These are phyloP conservation scores for Podabrus alpinus DNA, from an alignment of 2,888 invertebrate species.

Conservation along the genomic window DNA sequence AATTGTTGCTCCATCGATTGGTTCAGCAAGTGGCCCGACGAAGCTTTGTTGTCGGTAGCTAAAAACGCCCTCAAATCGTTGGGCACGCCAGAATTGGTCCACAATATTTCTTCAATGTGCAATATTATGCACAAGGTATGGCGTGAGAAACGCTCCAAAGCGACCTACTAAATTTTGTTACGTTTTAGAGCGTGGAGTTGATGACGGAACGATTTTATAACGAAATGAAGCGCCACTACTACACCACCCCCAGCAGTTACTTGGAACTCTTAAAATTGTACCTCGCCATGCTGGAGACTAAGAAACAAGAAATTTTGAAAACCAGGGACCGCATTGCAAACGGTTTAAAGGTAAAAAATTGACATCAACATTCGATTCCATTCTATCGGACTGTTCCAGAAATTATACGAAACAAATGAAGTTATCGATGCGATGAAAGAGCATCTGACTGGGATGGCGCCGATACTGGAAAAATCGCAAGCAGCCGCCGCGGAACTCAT, in stretches of 20 bases:
- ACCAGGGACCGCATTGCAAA: conserved; percentile 73
- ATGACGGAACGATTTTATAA: conserved; percentile 77
- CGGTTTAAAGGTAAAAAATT: conserved; percentile 63
- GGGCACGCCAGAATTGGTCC: conserved; percentile 57
- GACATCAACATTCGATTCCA: background rate
- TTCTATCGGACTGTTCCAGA: conserved; percentile 55
- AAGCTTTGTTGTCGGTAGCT: conserved; percentile 84
- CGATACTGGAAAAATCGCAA: conserved; percentile 77
- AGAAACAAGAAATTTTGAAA: conserved; percentile 70
- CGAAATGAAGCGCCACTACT: conserved; percentile 85
- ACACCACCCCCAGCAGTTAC: conserved; percentile 91
- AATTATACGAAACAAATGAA: conserved; percentile 80
- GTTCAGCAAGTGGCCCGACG: conserved; percentile 91
- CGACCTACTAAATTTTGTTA: conserved; percentile 5
- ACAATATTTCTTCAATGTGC: conserved; percentile 66
- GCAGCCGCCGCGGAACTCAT: conserved; percentile 77
- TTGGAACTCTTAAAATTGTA: conserved; percentile 84
- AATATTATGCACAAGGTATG: conserved; percentile 72
- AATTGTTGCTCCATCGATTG: conserved; percentile 95
- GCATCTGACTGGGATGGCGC: conserved; percentile 79
- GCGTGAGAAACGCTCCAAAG: background rate
- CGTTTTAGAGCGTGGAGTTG: conserved; percentile 71
- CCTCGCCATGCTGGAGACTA: conserved; percentile 67
- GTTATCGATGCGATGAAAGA: conserved; percentile 85
- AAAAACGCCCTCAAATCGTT: conserved; percentile 69